Evolutionary conservation across 2,113 vertebrate species (phyloP), one percentile per base, ranked within the genome.

Genomic region (Rhineura floridana): DNA sequence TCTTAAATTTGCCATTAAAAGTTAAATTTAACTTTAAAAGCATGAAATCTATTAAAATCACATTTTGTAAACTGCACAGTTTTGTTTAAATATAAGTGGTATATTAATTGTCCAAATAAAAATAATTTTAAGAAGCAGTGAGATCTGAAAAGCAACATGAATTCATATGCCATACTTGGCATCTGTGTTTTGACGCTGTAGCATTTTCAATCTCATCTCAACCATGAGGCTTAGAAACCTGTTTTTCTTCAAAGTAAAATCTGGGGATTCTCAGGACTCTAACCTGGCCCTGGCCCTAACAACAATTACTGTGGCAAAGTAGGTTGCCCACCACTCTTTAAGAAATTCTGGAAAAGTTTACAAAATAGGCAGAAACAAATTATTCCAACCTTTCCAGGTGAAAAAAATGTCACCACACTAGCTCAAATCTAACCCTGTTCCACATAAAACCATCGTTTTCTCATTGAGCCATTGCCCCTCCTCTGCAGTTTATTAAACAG

Each of bases 401-500:
- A 0, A 88, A 84, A 75, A 90, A 88, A 83, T 89, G 92, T 88
- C 93, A n/a, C 77, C 87, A 87, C 88, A 90, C 48, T 2, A 70
- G 69, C 85, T 25, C 0, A 46, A 87, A 90, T 88, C 85, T 90
- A 91, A 73, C 11, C 17, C 87, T 72, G 84, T 93, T 88, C 87
- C 84, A 89, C 73, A n/a, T 2, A 92, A 93, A 94, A 91, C 89
- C 44, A 59, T 91, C 92, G 89, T 90, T 91, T 92, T 90, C 87
- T 91, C 88, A 84, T 89, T 4, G n/a, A n/a, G 84, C 91, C 91
- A 92, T 93, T 93, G 89, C 12, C 33, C 86, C 39, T 17, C 6
- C 28, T 8, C 36, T 55, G 39, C 92, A 94, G 92, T 87, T 89
- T 95, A 88, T 88, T 92, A 86, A 92, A 93, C 90, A 93, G 86